Evolutionary conservation across 2,888 invertebrate genomes (phyloP), one percentile per base, ranked within the genome.

Genomic region (Esperia sulphurella): DNA sequence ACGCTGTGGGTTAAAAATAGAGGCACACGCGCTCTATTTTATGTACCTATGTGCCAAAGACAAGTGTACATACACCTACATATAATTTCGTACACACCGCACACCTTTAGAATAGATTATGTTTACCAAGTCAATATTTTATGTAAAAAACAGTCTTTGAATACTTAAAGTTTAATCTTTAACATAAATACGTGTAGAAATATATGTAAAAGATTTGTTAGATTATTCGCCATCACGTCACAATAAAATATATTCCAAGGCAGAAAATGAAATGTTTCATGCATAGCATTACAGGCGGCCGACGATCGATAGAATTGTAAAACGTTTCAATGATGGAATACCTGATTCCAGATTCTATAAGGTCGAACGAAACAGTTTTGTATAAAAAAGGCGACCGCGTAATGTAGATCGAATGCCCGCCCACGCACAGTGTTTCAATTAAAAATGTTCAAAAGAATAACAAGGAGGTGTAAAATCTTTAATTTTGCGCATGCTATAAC

Each of bases 251-350:
- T 69, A 68, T 74, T 75, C 81, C 81, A 85, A 85, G 83, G 81
- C 79, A 39, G 74, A 79, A 77, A 71, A 82, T 65, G 74, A 83
- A 76, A 73, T 75, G 71, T 71, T 68, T 75, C 72, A 71, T 69
- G 79, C 69, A 82, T 79, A 64, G 62, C 71, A 80, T 79, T 79
- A 78, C 70, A 60, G 63, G 57, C 67, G 63, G 64, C 61, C 66
- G 57, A 45, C 71, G 74, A 74, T 80, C 78, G 73, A 83, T 83
- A 79, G 81, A 85, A 83, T 86, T 84, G 77, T 79, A 84, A 83
- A 84, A 81, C 57, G 63, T 60, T 67, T 73, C 63, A 70, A 76
- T 80, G 77, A 76, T 73, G 68, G 67, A 70, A 10, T 31, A 35
- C 35, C 5, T 70, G 13, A 40, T 14, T 45, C n/a, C 47, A 48